Conservation (phyloP, 2,797 vertebrate genomes). For the Bucorvus abyssinicus region DNA sequence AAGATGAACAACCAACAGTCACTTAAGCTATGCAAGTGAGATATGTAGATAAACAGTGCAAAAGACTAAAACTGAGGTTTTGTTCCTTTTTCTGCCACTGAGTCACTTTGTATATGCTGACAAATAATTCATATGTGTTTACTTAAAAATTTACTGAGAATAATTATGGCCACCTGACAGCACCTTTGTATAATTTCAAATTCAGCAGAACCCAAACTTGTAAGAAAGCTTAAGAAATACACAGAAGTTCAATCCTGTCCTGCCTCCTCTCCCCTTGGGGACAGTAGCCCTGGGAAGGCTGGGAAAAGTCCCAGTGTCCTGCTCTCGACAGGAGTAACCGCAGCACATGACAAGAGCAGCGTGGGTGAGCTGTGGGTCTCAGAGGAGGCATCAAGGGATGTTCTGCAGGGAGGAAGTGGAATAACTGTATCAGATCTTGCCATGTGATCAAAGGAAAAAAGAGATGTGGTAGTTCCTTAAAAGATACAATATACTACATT, state of each 20-base stretch:
- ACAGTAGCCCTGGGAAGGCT: neutral
- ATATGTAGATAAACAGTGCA: neutral
- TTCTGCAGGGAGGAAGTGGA: neutral
- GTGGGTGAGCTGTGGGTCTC: fast-evolving
- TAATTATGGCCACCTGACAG: neutral
- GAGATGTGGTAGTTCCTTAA: neutral
- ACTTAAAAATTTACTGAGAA: neutral
- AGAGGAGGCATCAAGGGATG: neutral
- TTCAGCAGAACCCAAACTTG: neutral
- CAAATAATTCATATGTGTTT: neutral
- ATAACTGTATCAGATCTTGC: neutral
- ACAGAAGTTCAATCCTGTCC: neutral
- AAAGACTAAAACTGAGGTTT: neutral
- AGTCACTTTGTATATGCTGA: neutral
- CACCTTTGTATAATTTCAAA: neutral
- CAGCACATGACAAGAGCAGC: fast-evolving
- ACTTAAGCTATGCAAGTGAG: neutral
- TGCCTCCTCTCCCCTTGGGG: neutral
- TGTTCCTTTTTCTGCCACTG: neutral
- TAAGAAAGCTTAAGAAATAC: neutral
- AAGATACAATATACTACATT: neutral
- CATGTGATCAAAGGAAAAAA: neutral
- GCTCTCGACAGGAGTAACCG: neutral
- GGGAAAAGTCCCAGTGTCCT: neutral
- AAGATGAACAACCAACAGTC: neutral